These are phyloP conservation scores for Etia nguti DNA, from an alignment of 2,113 vertebrate genomes.

Conservation along the genomic window DNA sequence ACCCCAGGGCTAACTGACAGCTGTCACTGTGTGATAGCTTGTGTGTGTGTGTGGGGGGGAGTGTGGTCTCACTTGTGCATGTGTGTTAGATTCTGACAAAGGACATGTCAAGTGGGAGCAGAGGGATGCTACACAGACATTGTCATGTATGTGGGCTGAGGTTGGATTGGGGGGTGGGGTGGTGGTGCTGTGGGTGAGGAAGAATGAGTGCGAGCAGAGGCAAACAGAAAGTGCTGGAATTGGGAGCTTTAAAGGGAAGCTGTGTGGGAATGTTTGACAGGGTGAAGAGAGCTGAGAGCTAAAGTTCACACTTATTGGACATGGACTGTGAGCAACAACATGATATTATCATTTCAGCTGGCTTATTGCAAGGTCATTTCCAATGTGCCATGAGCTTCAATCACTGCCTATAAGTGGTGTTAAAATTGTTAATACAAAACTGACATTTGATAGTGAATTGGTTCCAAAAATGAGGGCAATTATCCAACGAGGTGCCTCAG, in stretches of 20 bases:
- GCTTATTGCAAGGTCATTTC: not conserved
- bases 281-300: not conserved
- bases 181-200: not conserved
- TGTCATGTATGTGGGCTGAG: conserved; percentile 17
- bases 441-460: not conserved
- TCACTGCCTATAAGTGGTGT: not conserved
- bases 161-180: not conserved
- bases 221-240: not conserved
- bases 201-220: not conserved
- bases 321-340: not conserved
- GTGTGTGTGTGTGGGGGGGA: not conserved
- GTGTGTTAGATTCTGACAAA: not conserved
- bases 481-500: not conserved
- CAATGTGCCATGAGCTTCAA: not conserved
- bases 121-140: not conserved
- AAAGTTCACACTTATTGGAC: not conserved
- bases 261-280: not conserved
- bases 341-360: not conserved
- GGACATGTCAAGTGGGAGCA: conserved; percentile 22
- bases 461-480: not conserved
- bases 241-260: not conserved
- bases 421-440: not conserved
- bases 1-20: conserved; percentile 41
- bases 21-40: conserved; percentile 21
- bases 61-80: not conserved